Percentiles rank a stretch among this genome's conserved stretches.
These are phyloP conservation scores for Theristicus caerulescens DNA, from an alignment of 2,113 vertebrate genomes.

Conservation along the genomic window DNA sequence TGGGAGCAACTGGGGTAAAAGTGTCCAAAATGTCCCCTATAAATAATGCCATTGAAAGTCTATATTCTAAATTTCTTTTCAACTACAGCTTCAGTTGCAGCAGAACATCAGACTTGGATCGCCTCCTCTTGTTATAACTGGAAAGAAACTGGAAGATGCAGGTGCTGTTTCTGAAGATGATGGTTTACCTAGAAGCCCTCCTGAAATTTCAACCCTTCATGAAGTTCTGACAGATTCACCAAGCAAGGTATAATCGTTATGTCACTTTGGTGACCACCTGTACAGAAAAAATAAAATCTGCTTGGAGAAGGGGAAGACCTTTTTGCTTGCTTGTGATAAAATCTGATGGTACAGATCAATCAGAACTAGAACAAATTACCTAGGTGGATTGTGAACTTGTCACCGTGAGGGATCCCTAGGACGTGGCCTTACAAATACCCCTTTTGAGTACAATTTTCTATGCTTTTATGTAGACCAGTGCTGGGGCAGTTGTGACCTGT, in stretches of 20 bases:
- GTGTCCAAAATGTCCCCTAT: background rate
- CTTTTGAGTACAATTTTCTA: background rate
- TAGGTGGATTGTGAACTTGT: background rate
- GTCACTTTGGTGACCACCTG: background rate
- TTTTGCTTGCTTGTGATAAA: background rate
- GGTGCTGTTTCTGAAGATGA: slow-evolving; percentile 79
- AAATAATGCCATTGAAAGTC: background rate
- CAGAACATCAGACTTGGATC: slow-evolving; percentile 80
- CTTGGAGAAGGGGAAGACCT: background rate
- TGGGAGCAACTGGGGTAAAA: background rate
- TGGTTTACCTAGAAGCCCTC: slow-evolving; percentile 78
- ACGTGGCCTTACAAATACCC: background rate
- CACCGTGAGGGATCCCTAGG: background rate
- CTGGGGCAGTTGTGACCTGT: background rate
- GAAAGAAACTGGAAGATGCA: slow-evolving; percentile 74
- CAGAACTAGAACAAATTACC: background rate
- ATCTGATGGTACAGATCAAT: background rate
- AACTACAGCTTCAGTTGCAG: slow-evolving; percentile 73
- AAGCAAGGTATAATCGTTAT: slow-evolving; percentile 47
- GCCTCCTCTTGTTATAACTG: slow-evolving; percentile 69
- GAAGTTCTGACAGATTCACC: slow-evolving; percentile 42
- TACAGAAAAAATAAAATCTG: background rate
- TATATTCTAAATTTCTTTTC: background rate
- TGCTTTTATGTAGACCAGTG: background rate
- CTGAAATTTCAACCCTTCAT: slow-evolving; percentile 73